Evolutionary conservation across 2,888 invertebrate species (phyloP), one percentile per base, ranked within the genome.

Genomic region (Oligia strigilis): DNA sequence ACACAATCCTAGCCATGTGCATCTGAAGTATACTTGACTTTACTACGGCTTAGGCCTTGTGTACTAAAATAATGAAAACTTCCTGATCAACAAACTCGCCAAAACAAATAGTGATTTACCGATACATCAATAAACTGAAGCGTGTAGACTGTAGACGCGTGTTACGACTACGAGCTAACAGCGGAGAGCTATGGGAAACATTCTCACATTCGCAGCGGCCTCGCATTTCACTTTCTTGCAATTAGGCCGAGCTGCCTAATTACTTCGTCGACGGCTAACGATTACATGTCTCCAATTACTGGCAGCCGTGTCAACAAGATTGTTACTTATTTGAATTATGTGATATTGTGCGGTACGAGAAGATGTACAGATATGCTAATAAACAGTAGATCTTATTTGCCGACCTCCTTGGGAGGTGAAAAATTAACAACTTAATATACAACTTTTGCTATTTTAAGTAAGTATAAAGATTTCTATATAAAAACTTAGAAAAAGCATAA

Each of bases 221-320:
- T 92, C 91, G 78, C 92, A 89, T 94, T 94, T 94, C 93, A 94
- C 94, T 95, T 94, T 93, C 93, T 90, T 93, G 89, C 90, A 90
- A 93, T 93, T 93, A 91, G 89, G 84, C 90, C 87, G 86, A 88
- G 73, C 88, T 83, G 83, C 84, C 87, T 88, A 88, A 88, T 88
- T 87, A 85, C 83, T 87, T 79, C 81, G 84, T 78, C 80, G 83
- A 78, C 85, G 77, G 87, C 88, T 92, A 92, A 93, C 91, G 89
- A 89, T 89, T 82, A 86, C 87, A 77, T 78, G 89, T 87, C 89
- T 93, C 91, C 78, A 84, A 87, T 92, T 91, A 88, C 90, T 77
- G 65, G 72, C 77, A 71, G 71, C 77, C 78, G 75, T 87, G 72
- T 78, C 81, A 81, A 78, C 76, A 76, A 40, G 58, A 65, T 40